Evolutionary conservation across 2,888 invertebrate genomes (phyloP).

Genomic region (Agrotis puta): DNA sequence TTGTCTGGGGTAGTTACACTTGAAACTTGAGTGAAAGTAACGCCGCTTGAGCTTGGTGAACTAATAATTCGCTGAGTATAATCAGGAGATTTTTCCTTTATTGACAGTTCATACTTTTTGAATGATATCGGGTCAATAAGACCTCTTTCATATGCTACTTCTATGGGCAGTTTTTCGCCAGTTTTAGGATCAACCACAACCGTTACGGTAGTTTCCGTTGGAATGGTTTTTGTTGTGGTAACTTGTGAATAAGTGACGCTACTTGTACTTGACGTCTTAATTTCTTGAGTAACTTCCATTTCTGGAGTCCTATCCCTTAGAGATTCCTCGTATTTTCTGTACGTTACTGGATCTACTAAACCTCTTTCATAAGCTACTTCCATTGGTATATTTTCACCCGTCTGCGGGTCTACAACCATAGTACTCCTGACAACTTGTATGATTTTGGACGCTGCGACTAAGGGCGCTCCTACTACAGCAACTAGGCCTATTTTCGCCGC

Average conservation of each 20-base stretch:
- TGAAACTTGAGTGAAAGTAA: constrained; percentile 66
- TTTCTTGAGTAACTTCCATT: constrained; percentile 68
- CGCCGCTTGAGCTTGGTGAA: constrained; percentile 63
- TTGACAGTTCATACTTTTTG: constrained; percentile 86
- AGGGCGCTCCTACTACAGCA: constrained; percentile 94
- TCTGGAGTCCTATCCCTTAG: constrained; percentile 81
- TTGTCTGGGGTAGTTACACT: constrained; percentile 68
- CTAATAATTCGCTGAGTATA: constrained; percentile 54
- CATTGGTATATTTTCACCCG: constrained; percentile 95
- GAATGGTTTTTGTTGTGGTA: constrained; percentile 66
- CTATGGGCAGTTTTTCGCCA: constrained; percentile 94
- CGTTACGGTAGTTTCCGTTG: constrained; percentile 87
- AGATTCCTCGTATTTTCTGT: constrained; percentile 89
- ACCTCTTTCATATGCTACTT: constrained; percentile 94
- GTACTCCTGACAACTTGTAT: constrained; percentile 92
- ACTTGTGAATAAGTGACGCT: constrained; percentile 72
- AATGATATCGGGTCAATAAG: constrained; percentile 79
- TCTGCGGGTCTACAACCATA: constrained; percentile 94
- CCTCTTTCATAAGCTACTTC: constrained; percentile 95
- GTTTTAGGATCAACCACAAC: constrained; percentile 93
- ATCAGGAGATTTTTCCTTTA: constrained; percentile 75
- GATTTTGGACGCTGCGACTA: constrained; percentile 93
- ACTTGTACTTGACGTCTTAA: constrained; percentile 67
- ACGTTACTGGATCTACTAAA: constrained; percentile 92
- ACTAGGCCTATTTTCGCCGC: constrained; percentile 95